These are phyloP conservation scores for Batillaria attramentaria DNA, from an alignment of 1,140 invertebrate species.

Conservation along the genomic window DNA sequence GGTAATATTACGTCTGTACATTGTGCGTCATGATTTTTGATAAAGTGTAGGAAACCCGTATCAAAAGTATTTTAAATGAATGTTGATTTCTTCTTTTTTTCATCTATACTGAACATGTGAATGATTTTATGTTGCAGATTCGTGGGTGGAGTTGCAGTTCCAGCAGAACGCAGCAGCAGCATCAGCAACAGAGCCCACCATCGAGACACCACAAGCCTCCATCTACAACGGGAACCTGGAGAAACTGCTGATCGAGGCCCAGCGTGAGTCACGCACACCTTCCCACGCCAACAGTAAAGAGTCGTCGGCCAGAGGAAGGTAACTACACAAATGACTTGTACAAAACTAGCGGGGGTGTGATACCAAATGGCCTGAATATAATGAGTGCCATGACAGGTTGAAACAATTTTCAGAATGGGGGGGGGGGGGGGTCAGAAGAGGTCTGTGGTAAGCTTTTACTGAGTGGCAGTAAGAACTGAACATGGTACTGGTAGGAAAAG, in stretches of 20 bases:
- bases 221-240: constrained; percentile 60
- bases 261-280: constrained; percentile 60
- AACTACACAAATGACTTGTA: constrained; percentile 6
- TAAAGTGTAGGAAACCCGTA: too few relatives aligned
- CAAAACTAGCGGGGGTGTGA: not conserved
- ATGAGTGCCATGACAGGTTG: not conserved
- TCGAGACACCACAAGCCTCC: constrained; percentile 35
- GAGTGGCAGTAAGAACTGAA: not conserved
- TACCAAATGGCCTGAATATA: not conserved
- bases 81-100: too few relatives aligned
- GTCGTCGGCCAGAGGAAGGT: constrained; percentile 58
- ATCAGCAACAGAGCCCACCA: constrained; percentile 23
- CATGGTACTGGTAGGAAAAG: not conserved
- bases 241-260: constrained; percentile 64
- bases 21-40: too few relatives aligned
- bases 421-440: not conserved
- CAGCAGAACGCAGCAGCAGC: constrained; percentile 15
- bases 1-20: too few relatives aligned
- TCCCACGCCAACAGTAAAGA: constrained; percentile 58
- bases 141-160: constrained; percentile 63
- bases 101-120: too few relatives aligned
- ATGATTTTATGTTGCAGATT: constrained; percentile 55
- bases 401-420: not conserved
- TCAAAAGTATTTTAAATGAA: too few relatives aligned
- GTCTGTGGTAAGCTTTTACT: not conserved